Base-by-base conservation (phyloP, 2,797 vertebrate species). In the Lophotriccus pileatus region DNA sequence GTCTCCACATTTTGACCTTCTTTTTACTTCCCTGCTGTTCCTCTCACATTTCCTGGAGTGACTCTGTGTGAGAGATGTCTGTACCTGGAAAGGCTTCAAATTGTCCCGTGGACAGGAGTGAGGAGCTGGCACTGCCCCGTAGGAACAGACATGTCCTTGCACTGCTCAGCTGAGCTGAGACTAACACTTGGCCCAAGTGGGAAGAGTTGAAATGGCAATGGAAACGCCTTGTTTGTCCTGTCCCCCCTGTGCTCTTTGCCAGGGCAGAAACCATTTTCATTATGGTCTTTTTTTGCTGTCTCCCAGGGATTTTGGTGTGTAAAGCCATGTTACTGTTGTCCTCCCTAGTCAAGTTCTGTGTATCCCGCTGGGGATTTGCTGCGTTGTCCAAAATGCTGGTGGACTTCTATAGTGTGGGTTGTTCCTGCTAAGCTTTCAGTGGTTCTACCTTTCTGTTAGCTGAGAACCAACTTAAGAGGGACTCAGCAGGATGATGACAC, bases 191-290 rank as follows among this genome's bases (percentile, higher is more conserved):
- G 53, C 77, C 62, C 20, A 62, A 36, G 59, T 32, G 67, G 62
- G 72, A 79, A 28, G 69, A 47, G 30, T 53, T 84, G 79, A 56
- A 81, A 70, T 77, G 0, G 4, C 25, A 24, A 0, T 95, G 90
- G 72, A 89, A 93, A 36, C 68, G 41, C 79, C 58, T 75, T 21
- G n/a, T 90, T 89, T 83, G 47, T 58, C 37, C 23, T 46, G 10
- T 82, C 44, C n/a, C 34, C 34, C 55, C 12, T 2, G 6, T 84
- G 67, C 52, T 82, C 63, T 70, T 85, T 28, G 13, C 68, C n/a
- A 67, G 59, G n/a, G 53, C 49, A 84, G 64, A 82, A 83, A 36
- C 32, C 15, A 25, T 12, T 67, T 72, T 23, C 16, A 10, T 59
- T 88, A 17, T 53, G 15, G 16, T 63, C 30, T 13, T 84, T 66